Evolutionary conservation across 64 coral and sea anemone species (phyloP).

Genomic region (Dendronephthya gigantea): DNA sequence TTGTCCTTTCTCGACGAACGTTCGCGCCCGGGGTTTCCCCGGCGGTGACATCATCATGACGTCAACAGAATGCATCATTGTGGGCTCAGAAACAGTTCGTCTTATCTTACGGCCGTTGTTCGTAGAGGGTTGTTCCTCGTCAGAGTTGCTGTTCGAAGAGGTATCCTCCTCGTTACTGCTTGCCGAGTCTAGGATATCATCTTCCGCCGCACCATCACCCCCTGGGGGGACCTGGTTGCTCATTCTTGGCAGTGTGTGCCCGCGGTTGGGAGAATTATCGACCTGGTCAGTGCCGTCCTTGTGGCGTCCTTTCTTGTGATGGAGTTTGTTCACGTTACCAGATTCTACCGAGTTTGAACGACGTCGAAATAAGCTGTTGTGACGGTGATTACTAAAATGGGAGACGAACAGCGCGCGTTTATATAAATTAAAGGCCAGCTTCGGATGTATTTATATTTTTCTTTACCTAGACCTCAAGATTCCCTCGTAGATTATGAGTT

Average conservation of each 20-base stretch:
- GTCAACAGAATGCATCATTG: background rate
- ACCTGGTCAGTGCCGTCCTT: background rate
- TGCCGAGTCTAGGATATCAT: background rate
- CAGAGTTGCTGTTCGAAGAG: background rate
- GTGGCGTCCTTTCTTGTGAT: background rate
- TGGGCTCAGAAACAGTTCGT: background rate
- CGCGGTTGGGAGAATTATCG: background rate
- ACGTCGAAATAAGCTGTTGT: background rate
- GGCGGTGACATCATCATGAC: background rate
- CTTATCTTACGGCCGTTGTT: background rate
- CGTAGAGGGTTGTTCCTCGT: background rate
- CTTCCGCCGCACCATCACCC: background rate
- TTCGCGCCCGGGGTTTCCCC: background rate
- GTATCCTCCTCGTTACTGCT: background rate
- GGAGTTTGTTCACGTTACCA: background rate
- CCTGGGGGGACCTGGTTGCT: background rate
- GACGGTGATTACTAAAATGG: background rate
- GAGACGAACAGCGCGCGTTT: background rate
- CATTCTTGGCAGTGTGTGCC: background rate
- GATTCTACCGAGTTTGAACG: background rate
- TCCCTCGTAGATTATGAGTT: slow-evolving; percentile 93
- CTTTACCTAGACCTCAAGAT: slow-evolving; percentile 88
- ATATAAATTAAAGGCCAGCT: background rate
- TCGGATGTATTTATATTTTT: background rate
- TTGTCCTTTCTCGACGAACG: background rate